phyloP scores from a whole-genome alignment of 2,797 vertebrate genomes.

The Orientallactaga sibirica region DNA sequence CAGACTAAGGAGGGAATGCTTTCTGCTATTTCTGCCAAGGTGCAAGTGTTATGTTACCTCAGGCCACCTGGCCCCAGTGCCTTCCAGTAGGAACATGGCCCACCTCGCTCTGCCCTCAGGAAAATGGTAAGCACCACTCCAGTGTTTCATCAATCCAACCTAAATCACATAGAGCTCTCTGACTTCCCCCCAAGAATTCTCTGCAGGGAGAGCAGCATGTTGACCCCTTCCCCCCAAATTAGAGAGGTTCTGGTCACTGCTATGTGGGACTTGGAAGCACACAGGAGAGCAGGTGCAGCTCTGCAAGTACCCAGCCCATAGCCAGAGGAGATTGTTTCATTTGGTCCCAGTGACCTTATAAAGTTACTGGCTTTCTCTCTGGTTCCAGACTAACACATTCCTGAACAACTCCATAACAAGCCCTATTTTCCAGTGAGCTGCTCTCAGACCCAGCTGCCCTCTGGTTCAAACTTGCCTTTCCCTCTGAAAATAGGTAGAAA shows the following conservation, averaged over 20 bases:
- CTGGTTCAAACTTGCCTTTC: neutral
- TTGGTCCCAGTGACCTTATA: neutral
- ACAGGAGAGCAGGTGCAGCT: neutral
- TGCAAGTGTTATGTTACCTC: neutral
- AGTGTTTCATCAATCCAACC: neutral
- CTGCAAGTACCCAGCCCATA: rapidly evolving
- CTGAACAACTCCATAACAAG: neutral
- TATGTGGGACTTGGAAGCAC: neutral
- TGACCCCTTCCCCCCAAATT: neutral
- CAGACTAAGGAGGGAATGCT: neutral
- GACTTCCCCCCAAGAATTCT: neutral
- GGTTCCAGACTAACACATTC: neutral
- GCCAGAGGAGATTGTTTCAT: neutral
- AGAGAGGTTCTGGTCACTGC: neutral
- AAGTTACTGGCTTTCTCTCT: neutral
- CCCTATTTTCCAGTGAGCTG: neutral
- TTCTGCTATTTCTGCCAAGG: neutral
- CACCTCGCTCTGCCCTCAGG: rapidly evolving
- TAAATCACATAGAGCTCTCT: neutral
- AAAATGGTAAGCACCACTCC: neutral
- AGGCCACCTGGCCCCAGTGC: neutral
- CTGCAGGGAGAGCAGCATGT: neutral
- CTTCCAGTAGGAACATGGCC: neutral
- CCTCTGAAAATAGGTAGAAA: neutral
- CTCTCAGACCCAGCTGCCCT: neutral